phyloP scores from a whole-genome alignment of 2,113 vertebrate genomes.

The Leptocoma aspasia region DNA sequence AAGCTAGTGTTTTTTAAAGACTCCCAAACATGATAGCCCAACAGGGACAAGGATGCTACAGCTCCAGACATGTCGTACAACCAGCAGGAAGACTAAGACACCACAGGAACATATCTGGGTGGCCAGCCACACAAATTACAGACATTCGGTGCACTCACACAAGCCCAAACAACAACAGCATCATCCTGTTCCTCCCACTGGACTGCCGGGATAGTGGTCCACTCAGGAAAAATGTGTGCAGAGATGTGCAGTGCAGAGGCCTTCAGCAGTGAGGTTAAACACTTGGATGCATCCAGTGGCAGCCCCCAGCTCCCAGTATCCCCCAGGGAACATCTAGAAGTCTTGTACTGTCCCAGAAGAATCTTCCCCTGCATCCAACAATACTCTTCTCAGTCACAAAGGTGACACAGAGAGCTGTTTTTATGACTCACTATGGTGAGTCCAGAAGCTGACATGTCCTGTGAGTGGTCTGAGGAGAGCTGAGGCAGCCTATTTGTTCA shows the following conservation, averaged over 20 bases:
- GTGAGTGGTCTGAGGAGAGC: neutral
- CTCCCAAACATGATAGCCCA: neutral
- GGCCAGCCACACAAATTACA: neutral
- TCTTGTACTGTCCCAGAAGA: rapidly evolving
- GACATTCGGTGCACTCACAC: neutral
- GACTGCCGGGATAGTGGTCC: neutral
- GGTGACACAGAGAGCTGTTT: neutral
- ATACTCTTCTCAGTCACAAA: neutral
- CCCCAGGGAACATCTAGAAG: neutral
- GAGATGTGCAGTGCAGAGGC: neutral
- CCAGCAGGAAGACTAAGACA: neutral
- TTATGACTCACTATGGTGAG: neutral
- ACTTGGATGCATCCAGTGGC: rapidly evolving
- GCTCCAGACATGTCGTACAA: rapidly evolving
- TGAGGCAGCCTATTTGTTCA: neutral
- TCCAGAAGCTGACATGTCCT: neutral
- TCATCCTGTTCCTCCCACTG: neutral
- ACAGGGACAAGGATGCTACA: neutral
- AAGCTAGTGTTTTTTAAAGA: neutral
- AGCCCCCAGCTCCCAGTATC: neutral
- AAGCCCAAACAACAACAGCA: neutral
- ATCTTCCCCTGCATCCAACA: neutral
- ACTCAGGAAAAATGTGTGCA: neutral
- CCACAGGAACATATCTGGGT: neutral
- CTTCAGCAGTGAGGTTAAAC: neutral